Conservation (phyloP, 2,888 invertebrate species). For the Epirrhoe alternata region DNA sequence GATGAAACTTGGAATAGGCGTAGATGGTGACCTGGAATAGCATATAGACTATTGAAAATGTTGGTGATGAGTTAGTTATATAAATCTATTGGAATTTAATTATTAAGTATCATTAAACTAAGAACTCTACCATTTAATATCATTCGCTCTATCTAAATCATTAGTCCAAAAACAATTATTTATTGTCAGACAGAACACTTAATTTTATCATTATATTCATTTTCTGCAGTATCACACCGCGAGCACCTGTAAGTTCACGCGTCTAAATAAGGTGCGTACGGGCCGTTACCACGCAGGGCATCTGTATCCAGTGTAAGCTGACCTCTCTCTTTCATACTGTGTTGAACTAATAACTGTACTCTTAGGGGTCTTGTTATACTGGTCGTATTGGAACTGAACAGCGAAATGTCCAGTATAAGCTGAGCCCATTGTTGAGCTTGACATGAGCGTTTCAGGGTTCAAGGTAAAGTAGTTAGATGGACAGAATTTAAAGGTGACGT, state of each 20-base stretch:
- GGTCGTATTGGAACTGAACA: slow-evolving; percentile 24
- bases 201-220: too few species aligned
- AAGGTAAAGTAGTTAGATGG: not conserved
- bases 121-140: too few species aligned
- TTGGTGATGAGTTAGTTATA: too few species aligned
- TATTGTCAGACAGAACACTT: too few species aligned
- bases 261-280: slow-evolving; percentile 67
- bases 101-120: too few species aligned
- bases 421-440: slow-evolving; percentile 1
- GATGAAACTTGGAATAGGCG: too few species aligned
- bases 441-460: not conserved
- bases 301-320: slow-evolving; percentile 46
- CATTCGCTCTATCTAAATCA: too few species aligned
- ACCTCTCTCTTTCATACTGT: slow-evolving; percentile 30
- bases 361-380: slow-evolving; percentile 20
- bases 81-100: too few species aligned
- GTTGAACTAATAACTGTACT: slow-evolving; percentile 2
- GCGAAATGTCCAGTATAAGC: slow-evolving; percentile 18
- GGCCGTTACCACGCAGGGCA: slow-evolving; percentile 55
- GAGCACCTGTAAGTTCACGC: slow-evolving; percentile 52
- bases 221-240: slow-evolving; percentile 48
- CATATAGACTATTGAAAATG: too few species aligned
- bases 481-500: not conserved
- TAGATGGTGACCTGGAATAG: too few species aligned
- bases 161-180: too few species aligned